A percentile compares a stretch with the other conserved stretches of the same genome.
Evolutionary conservation across 2,888 invertebrate genomes (phyloP).

Genomic region (Spisula solida): DNA sequence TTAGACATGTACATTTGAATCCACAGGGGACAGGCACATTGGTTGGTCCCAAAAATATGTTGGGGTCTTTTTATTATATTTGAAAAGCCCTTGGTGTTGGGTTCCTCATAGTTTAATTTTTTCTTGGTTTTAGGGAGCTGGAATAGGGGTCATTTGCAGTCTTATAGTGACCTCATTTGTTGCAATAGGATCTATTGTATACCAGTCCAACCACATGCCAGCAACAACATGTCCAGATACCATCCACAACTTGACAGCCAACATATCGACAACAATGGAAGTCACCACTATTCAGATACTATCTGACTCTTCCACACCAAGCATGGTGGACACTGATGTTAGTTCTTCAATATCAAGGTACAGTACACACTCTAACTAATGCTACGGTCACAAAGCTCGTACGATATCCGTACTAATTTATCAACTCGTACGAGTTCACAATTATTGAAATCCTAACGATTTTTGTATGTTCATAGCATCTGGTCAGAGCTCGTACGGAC

Average conservation of each 20-base stretch:
- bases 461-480: no score
- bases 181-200: conserved; percentile 75
- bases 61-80: no score
- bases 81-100: no score
- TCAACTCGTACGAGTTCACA: no score
- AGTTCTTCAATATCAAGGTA: background rate
- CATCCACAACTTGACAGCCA: background rate
- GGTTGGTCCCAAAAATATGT: no score
- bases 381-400: no score
- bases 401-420: no score
- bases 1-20: no score
- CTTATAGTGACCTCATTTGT: conserved; percentile 75
- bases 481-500: no score
- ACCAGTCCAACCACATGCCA: conserved; percentile 59
- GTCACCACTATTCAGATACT: background rate
- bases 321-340: background rate
- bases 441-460: no score
- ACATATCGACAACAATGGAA: background rate
- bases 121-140: conserved; percentile 74
- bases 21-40: no score
- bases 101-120: no score
- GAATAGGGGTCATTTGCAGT: conserved; percentile 71
- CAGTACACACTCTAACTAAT: background rate
- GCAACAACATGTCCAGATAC: conserved; percentile 35
- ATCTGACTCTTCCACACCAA: background rate